A percentile compares a stretch with the other conserved stretches of the same genome.
phyloP scores from a whole-genome alignment of 2,113 vertebrate genomes.

The Apteryx mantelli region DNA sequence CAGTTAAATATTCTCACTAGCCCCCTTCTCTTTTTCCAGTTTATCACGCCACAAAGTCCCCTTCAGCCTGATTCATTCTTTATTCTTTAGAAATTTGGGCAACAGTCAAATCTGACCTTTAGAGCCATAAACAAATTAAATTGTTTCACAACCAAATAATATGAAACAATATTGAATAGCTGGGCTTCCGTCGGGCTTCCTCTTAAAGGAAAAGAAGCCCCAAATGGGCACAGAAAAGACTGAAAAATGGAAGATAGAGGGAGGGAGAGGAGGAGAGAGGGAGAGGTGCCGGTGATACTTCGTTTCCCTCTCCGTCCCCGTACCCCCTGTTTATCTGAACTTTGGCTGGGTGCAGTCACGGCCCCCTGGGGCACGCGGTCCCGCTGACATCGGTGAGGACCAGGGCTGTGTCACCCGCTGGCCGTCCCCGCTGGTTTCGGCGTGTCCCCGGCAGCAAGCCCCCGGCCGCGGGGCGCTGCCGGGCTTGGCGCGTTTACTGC shows the following conservation, averaged over 20 bases:
- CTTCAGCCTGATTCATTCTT: slow-evolving; percentile 44
- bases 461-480: no score
- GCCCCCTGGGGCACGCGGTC: neutral
- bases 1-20: slow-evolving; percentile 58
- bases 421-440: neutral
- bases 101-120: slow-evolving; percentile 61
- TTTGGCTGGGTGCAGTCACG: neutral
- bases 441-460: neutral
- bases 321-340: neutral
- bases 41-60: slow-evolving; percentile 19
- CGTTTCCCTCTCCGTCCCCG: neutral
- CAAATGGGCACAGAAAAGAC: neutral
- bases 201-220: slow-evolving; percentile 63
- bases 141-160: slow-evolving; percentile 60
- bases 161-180: slow-evolving; percentile 59
- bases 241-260: neutral
- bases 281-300: neutral
- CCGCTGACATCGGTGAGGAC: neutral
- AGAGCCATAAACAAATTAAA: slow-evolving; percentile 63
- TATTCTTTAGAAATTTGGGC: slow-evolving; percentile 56
- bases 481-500: neutral
- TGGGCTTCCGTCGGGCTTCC: neutral
- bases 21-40: slow-evolving; percentile 14
- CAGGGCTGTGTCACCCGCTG: slow-evolving; percentile 63
- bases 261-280: neutral